These are phyloP conservation scores for Mythimna loreyi DNA, from an alignment of 2,888 invertebrate species.

Conservation along the genomic window DNA sequence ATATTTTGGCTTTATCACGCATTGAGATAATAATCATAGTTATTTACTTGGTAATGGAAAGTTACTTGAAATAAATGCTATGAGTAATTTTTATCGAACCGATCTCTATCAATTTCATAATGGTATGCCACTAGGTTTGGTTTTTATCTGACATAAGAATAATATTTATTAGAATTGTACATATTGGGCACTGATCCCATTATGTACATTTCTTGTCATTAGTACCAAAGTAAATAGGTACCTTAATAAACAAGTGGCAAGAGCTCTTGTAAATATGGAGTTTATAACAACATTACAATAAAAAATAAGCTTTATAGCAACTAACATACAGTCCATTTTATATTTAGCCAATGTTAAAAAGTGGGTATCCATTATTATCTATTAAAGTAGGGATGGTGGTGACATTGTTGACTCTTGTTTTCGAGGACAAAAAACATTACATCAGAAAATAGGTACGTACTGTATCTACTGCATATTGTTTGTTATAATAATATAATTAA, in stretches of 20 bases:
- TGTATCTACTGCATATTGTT: constrained; percentile 19
- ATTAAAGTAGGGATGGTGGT: constrained; percentile 13
- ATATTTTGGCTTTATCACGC: constrained; percentile 24
- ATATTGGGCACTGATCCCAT: background rate
- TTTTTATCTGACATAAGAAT: background rate
- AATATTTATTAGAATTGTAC: background rate
- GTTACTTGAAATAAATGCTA: constrained; percentile 1
- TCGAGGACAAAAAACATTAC: constrained; percentile 50
- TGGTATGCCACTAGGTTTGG: background rate
- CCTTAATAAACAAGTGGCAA: constrained; percentile 23
- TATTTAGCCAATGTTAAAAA: constrained; percentile 17
- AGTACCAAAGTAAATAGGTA: constrained; percentile 17
- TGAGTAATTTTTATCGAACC: background rate
- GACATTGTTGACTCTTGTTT: constrained; percentile 55
- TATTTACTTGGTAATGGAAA: constrained; percentile 11
- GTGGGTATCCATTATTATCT: constrained; percentile 33
- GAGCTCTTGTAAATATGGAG: constrained; percentile 13
- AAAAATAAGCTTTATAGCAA: constrained; percentile 9
- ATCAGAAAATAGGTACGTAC: constrained; percentile 44
- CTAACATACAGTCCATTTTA: constrained; percentile 17
- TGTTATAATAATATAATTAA: constrained; percentile 31
- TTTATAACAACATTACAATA: background rate
- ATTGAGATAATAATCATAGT: background rate
- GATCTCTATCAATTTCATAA: background rate
- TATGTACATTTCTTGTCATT: background rate